phyloP scores from a whole-genome alignment of 2,113 vertebrate genomes.

The Archilochus colubris region DNA sequence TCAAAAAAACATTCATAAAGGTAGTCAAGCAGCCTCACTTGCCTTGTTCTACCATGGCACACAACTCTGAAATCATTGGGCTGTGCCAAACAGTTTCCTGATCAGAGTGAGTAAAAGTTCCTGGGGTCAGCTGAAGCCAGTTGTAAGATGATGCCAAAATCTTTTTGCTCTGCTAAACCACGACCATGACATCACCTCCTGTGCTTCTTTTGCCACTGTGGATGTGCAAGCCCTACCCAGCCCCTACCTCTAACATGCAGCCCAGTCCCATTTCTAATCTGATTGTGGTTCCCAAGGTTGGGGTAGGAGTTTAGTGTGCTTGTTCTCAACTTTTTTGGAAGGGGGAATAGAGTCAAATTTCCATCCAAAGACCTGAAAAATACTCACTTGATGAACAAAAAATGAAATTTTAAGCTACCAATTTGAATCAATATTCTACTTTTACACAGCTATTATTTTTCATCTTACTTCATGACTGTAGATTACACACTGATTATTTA shows the following conservation, averaged over 20 bases:
- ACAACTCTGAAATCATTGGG: not conserved
- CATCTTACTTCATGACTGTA: not conserved
- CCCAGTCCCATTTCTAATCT: not conserved
- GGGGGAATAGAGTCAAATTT: not conserved
- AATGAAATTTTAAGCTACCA: not conserved
- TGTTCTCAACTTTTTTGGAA: not conserved
- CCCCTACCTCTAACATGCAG: accelerated
- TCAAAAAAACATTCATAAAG: not conserved
- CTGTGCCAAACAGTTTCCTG: accelerated
- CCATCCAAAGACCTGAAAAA: not conserved
- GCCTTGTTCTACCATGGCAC: accelerated
- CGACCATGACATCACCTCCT: accelerated
- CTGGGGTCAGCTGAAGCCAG: not conserved
- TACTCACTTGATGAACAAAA: not conserved
- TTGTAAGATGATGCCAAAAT: not conserved
- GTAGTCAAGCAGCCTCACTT: not conserved
- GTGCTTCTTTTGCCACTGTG: not conserved
- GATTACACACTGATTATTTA: not conserved
- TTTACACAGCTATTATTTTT: not conserved
- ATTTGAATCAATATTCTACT: not conserved
- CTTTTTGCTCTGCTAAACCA: not conserved
- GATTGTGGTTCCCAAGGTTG: accelerated
- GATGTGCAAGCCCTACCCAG: not conserved
- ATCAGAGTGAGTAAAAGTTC: not conserved
- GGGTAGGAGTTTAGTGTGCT: not conserved